Conservation (phyloP, 2,888 invertebrate genomes). For the Nezara viridula region DNA sequence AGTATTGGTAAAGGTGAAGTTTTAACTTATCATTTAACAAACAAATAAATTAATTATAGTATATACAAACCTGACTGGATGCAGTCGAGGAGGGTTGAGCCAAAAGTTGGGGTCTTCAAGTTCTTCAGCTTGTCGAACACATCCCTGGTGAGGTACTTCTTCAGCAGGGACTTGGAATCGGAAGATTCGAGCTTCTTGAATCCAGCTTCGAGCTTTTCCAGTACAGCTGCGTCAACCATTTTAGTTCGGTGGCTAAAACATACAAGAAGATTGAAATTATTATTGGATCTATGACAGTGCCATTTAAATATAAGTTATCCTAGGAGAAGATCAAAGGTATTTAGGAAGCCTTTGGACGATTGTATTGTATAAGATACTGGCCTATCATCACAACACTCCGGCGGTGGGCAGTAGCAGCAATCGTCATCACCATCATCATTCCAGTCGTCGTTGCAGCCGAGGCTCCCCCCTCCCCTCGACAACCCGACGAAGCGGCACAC, state of each 20-base stretch:
- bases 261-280: background rate
- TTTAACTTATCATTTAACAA: too few species aligned
- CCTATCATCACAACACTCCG: background rate
- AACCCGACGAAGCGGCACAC: background rate
- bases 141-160: conserved; percentile 94
- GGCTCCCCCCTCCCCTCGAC: background rate
- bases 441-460: background rate
- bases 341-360: too few species aligned
- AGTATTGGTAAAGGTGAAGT: too few species aligned
- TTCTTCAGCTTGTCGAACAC: conserved; percentile 92
- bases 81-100: conserved; percentile 92
- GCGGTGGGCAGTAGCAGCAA: background rate
- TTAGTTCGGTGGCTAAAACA: conserved; percentile 17
- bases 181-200: conserved; percentile 88
- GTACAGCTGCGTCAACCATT: conserved; percentile 92
- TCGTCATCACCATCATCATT: background rate
- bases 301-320: too few species aligned
- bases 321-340: too few species aligned
- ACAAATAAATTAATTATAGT: too few species aligned
- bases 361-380: background rate
- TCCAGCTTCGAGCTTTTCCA: conserved; percentile 93
- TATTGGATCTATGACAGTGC: too few species aligned
- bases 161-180: conserved; percentile 95
- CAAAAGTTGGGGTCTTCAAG: conserved; percentile 90
- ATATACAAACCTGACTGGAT: conserved; percentile 90